These are phyloP conservation scores for Tethea ocularis DNA, from an alignment of 2,888 invertebrate genomes.

Conservation along the genomic window DNA sequence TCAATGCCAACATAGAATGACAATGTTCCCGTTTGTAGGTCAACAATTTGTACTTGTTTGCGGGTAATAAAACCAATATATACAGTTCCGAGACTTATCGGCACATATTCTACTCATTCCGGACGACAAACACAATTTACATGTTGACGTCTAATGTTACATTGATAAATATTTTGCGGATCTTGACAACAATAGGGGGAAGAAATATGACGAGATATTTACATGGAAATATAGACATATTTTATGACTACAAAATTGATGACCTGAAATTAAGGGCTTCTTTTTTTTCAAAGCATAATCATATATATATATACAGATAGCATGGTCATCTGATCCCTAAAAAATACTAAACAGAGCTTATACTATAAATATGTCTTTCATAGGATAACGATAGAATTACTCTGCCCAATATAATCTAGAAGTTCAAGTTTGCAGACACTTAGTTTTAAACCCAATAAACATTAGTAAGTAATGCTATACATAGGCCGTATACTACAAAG, in stretches of 20 bases:
- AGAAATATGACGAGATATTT: too few species aligned
- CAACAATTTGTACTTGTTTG: slow-evolving; percentile 8
- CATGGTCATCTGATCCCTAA: too few species aligned
- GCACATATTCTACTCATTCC: background rate
- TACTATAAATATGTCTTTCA: too few species aligned
- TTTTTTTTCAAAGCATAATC: too few species aligned
- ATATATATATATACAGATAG: too few species aligned
- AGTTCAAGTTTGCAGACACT: background rate
- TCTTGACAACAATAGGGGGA: background rate
- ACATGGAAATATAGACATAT: background rate
- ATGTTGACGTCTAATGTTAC: background rate
- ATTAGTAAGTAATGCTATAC: background rate
- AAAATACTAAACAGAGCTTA: too few species aligned
- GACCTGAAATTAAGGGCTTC: too few species aligned
- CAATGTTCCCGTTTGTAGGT: background rate
- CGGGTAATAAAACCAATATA: background rate
- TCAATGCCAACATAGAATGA: too few species aligned
- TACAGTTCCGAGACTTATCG: slow-evolving; percentile 7
- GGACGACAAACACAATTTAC: slow-evolving; percentile 3
- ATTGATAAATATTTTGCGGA: background rate
- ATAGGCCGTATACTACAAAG: background rate
- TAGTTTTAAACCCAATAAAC: background rate
- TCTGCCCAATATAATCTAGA: background rate
- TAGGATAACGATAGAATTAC: too few species aligned
- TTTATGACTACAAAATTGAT: background rate